These are phyloP conservation scores for Clarias gariepinus DNA, from an alignment of 2,113 vertebrate species.

Conservation along the genomic window DNA sequence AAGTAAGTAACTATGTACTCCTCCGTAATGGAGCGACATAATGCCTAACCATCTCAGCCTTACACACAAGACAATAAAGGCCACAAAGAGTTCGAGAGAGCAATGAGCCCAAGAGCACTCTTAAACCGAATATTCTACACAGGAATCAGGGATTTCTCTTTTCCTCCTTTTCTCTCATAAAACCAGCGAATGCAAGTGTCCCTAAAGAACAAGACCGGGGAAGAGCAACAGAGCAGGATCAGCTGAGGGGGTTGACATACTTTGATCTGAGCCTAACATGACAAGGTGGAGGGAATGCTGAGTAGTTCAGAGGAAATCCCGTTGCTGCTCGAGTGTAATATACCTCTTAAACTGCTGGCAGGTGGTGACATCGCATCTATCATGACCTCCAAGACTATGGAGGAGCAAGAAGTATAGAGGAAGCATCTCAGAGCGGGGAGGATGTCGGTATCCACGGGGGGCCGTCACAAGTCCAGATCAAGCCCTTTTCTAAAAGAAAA, in stretches of 20 bases:
- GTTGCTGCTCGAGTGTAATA: slow-evolving; percentile 49
- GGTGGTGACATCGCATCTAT: slow-evolving; percentile 62
- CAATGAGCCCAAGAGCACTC: not conserved
- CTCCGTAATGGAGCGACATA: slow-evolving; percentile 10
- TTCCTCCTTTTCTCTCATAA: slow-evolving; percentile 18
- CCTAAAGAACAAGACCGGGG: not conserved
- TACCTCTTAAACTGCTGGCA: slow-evolving; percentile 51
- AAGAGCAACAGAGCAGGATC: slow-evolving; percentile 28
- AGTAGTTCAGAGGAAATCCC: slow-evolving; percentile 47
- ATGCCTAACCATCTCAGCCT: not conserved
- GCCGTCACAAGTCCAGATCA: slow-evolving; percentile 15
- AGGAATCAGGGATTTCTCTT: not conserved
- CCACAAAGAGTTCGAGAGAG: slow-evolving; percentile 24
- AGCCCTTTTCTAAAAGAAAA: slow-evolving; percentile 37
- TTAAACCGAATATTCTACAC: not conserved
- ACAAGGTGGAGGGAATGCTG: slow-evolving; percentile 21
- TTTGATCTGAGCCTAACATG: slow-evolving; percentile 43
- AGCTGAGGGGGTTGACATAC: slow-evolving; percentile 12
- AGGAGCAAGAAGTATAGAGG: slow-evolving; percentile 42
- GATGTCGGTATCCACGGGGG: slow-evolving; percentile 46
- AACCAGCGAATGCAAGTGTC: slow-evolving; percentile 5
- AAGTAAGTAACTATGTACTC: slow-evolving; percentile 21
- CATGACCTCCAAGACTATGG: slow-evolving; percentile 38
- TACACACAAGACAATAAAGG: slow-evolving; percentile 27
- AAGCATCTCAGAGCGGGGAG: slow-evolving; percentile 35